Evolutionary conservation across 2,797 vertebrate genomes (phyloP).

Genomic region (Epinephelus coioides): DNA sequence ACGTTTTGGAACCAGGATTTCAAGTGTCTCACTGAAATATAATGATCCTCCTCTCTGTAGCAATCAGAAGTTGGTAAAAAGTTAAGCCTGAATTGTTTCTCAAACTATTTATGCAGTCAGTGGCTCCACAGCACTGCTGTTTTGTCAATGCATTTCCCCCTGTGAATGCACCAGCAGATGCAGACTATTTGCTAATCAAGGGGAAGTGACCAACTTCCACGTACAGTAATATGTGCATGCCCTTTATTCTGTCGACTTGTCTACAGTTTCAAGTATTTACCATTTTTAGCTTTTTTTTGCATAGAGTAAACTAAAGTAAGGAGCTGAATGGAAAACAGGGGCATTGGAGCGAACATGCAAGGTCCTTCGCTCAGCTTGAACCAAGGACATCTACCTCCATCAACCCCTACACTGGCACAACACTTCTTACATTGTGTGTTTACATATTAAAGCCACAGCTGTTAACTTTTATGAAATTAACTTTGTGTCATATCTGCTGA

Average conservation of each 20-base stretch:
- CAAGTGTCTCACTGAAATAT: background rate
- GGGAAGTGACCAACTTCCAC: constrained; percentile 8
- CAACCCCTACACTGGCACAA: background rate
- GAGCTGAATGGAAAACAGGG: background rate
- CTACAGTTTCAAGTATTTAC: background rate
- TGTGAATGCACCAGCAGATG: background rate
- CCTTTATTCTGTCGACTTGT: background rate
- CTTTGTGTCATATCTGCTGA: too few relatives aligned
- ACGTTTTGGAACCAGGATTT: background rate
- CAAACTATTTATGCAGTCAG: background rate
- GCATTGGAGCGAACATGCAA: background rate
- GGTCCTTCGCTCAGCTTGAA: background rate
- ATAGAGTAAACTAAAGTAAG: background rate
- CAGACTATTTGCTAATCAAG: background rate
- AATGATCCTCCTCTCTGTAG: background rate
- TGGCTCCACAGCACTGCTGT: background rate
- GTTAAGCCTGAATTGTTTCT: background rate
- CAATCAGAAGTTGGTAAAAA: background rate
- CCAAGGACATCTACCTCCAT: background rate
- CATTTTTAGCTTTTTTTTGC: background rate
- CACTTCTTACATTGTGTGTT: background rate
- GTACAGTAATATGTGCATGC: background rate
- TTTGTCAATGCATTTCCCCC: background rate
- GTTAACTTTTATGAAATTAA: too few relatives aligned
- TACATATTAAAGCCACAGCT: background rate